Base-by-base conservation (phyloP, 2,113 vertebrate species). In the Ascaphus truei region DNA sequence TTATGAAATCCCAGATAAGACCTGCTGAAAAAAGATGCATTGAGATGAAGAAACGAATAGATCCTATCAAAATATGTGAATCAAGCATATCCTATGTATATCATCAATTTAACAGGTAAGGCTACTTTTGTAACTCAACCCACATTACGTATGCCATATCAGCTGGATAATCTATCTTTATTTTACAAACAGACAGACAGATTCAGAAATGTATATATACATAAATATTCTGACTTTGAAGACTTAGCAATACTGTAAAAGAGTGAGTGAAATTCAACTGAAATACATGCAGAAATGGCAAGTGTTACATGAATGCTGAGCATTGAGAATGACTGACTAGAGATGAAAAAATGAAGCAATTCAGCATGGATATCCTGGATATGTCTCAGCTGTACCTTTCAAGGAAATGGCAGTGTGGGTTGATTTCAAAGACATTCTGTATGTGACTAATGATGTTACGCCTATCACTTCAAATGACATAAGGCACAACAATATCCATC, bases 371-470 rank as follows among this genome's bases (percentile, higher is more conserved):
- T 61, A 34, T 45, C 18, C 7, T 51, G 27, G 27, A 43, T 45
- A 52, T 72, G 34, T 51, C 62, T 80, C 67, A 75, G 66, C 57
- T 63, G 3, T n/a, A 39, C 63, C 61, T 18, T 53, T 56, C 53
- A 62, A 72, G 63, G 71, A 72, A 73, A 11, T 57, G 37, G 68
- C 67, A 67, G 43, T 0, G 30, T 62, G 65, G 73, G 74, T 78
- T 73, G 73, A 76, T 72, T 78, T 80, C 59, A 68, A 74, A 83
- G 45, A 33, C 25, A 1, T n/a, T n/a, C n/a, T n/a, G n/a, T n/a
- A n/a, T 60, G 34, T 72, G 72, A 81, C 20, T 73, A 72, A 69
- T 20, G 1, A 62, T n/a, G 48, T 18, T 51, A 37, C 37, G 11
- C 8, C 0, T 74, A 16, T 62, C 73, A 72, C 36, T 62, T 71